These are phyloP conservation scores for Dioctria rufipes DNA, from an alignment of 2,888 invertebrate genomes.

Conservation along the genomic window DNA sequence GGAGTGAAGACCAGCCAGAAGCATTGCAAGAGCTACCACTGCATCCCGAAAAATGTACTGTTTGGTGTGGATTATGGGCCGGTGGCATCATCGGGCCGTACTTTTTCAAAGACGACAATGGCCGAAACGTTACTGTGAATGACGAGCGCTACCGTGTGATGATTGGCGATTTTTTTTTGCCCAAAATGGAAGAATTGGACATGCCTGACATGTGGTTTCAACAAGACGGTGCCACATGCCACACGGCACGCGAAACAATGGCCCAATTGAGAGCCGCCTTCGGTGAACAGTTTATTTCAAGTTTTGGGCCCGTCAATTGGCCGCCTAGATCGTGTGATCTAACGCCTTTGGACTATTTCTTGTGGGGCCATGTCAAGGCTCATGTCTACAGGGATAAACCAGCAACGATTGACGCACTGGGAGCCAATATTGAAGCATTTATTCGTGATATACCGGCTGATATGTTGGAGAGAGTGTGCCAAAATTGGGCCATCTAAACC, in stretches of 20 bases:
- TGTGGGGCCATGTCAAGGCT: neutral
- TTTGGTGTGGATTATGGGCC: too few relatives aligned
- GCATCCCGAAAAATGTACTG: too few relatives aligned
- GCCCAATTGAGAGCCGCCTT: neutral
- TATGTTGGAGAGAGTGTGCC: constrained; percentile 16
- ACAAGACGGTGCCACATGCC: neutral
- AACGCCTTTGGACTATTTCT: constrained; percentile 2
- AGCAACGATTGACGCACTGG: neutral
- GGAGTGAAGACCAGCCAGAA: too few relatives aligned
- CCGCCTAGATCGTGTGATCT: constrained; percentile 2
- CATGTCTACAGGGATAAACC: neutral
- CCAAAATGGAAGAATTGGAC: constrained; percentile 17
- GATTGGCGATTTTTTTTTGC: constrained; percentile 12
- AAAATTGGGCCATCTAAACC: constrained; percentile 40
- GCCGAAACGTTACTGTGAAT: too few relatives aligned
- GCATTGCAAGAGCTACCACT: too few relatives aligned
- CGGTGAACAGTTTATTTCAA: constrained; percentile 16
- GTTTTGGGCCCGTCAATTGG: constrained; percentile 1
- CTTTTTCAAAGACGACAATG: too few relatives aligned
- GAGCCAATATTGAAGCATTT: neutral
- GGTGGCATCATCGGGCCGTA: too few relatives aligned
- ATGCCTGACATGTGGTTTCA: neutral
- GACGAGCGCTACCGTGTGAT: too few relatives aligned
- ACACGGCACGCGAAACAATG: neutral
- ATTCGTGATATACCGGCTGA: neutral